Base-by-base conservation (phyloP, 1,140 invertebrate genomes). In the Chironomus striatipennis region DNA sequence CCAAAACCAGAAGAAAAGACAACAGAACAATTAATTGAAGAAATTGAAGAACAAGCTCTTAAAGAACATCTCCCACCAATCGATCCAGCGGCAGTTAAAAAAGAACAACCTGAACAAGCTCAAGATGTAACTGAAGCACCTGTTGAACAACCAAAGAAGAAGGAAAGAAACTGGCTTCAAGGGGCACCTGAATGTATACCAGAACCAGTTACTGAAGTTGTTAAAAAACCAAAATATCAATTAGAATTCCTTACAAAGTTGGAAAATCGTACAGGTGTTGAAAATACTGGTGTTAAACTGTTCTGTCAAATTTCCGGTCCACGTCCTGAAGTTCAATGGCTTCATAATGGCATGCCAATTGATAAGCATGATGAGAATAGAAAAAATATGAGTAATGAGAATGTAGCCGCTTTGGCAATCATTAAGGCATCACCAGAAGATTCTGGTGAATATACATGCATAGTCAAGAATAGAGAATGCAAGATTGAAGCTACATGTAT, bases 301-400 rank as follows among this genome's bases (percentile, higher is more conserved):
- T 91, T 90, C 4, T 97, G 93, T 79, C 91, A 91, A 64, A 88
- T 97, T 0, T 87, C 96, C 77, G 93, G 93, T 24, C 81, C 93
- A 0, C 90, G 92, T 76, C 84, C 84, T 3, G 82, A 85, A 77
- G 84, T 85, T 15, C 77, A 81, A 3, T 85, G 84, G 84, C 77
- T 83, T 47, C 80, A 84, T 21, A 84, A 85, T 74, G 84, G 83
- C 2, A 77, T 78, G 21, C 80, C 81, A 47, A 79, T 85, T 7
- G 77, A 77, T 6, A 90, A 92, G 0, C 83, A 85, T 73, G 83
- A 93, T 34, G 87, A 87, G 78, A 93, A 92, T 90, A 88, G 20
- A 18, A 47, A 24, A 1, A 74, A 57, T 57, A 17, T 57, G 7
- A 24, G 15, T 7, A 74, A 74, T 21, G 88, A 90, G 0, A 90